phyloP scores from a whole-genome alignment of 2,113 vertebrate genomes.

The Calonectris borealis region DNA sequence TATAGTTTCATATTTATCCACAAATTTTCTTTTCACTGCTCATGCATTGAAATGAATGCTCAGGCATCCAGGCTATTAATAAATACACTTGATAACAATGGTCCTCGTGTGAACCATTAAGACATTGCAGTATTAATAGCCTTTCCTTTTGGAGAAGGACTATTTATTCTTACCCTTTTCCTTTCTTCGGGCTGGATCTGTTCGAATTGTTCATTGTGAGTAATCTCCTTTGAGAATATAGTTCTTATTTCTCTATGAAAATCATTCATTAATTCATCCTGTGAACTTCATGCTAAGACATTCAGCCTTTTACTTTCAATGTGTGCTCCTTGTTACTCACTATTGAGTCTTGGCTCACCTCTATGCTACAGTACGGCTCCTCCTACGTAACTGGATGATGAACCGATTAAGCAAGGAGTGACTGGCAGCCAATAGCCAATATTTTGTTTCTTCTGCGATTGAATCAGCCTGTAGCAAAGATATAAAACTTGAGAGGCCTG shows the following conservation, averaged over 20 bases:
- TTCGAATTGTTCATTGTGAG: slow-evolving; percentile 41
- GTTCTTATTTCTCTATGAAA: slow-evolving; percentile 32
- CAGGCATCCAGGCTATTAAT: slow-evolving; percentile 39
- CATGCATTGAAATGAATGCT: neutral
- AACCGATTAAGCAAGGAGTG: neutral
- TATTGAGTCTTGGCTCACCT: neutral
- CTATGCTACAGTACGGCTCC: accelerated
- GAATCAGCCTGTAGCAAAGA: neutral
- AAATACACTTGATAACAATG: slow-evolving; percentile 41
- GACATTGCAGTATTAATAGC: slow-evolving; percentile 48
- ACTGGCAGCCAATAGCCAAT: neutral
- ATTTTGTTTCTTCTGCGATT: neutral
- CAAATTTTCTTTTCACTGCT: neutral
- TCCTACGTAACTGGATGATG: neutral
- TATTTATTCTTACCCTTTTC: slow-evolving; percentile 43
- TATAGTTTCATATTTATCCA: slow-evolving; percentile 23
- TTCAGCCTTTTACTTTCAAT: neutral
- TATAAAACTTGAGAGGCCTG: neutral
- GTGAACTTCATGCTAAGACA: slow-evolving; percentile 12
- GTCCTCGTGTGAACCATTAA: slow-evolving; percentile 45
- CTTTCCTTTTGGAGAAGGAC: slow-evolving; percentile 45
- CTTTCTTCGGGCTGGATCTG: slow-evolving; percentile 22
- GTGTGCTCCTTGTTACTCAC: neutral
- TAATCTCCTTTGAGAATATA: slow-evolving; percentile 38
- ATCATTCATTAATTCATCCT: slow-evolving; percentile 29